Evolutionary conservation across 2,797 vertebrate species (phyloP), one percentile per base, ranked within the genome.

Genomic region (Enteromius thamalakanensis): DNA sequence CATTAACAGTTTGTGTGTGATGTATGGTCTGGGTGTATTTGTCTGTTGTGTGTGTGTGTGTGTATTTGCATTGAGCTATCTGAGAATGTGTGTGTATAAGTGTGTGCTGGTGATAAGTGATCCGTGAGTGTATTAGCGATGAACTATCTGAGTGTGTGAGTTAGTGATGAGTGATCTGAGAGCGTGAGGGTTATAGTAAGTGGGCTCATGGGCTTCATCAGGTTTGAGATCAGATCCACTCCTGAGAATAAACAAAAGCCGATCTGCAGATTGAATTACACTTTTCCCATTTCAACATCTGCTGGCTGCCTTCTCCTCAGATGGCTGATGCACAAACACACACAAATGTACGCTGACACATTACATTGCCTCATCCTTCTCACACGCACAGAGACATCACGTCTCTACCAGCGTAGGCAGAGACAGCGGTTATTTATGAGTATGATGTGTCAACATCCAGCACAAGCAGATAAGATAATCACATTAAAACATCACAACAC

Each of bases 271-370:
- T 72, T 68, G 19, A 72, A 81, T 85, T 65, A 62, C 84, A 81
- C 55, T 76, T 76, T 80, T 81, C 29, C 58, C 26, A 32, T 75
- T 83, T 74, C 45, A 80, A 74, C 83, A 84, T 76, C 58, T 70
- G 72, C 19, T 3, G 11, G 17, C 23, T 76, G 34, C 60, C 64
- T 76, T 82, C 17, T 29, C 6, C 4, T 53, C 42, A 74, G 58
- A 75, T 74, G 58, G 42, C 9, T 21, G 19, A 81, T 4, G 29
- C 37, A 32, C 37, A 21, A 47, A 75, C 42, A 55, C 70, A 62
- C 53, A 40, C 53, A 76, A 21, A 40, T 58, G 67, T 40, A 19
- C 34, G 7, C 7, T 14, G 32, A 76, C 10, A 42, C 58, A 29
- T 60, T 32, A 40, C 10, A 9, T 45, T 21, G 17, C 58, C 47